Evolutionary conservation across 2,797 vertebrate species (phyloP), one percentile per base, ranked within the genome.

Genomic region (Lacerta bilineata): DNA sequence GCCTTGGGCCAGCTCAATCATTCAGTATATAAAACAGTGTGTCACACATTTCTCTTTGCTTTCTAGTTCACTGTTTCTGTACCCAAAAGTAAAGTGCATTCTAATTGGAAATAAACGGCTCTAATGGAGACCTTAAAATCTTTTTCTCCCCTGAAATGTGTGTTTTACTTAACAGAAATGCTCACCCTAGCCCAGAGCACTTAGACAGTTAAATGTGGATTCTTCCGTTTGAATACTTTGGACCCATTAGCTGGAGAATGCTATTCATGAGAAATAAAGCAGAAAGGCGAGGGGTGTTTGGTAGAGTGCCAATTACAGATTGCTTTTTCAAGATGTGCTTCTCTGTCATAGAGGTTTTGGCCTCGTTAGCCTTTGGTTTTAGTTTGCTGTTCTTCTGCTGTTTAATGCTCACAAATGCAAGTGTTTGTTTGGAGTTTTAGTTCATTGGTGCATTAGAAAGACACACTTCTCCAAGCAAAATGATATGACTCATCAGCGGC

Each of bases 321-420:
- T 68, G 27, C 74, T 39, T 87, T 86, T 86, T 77, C 76, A 88
- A 86, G 89, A 85, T 86, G n/a, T 80, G n/a, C 59, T 89, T 92
- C 84, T 64, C 20, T 25, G 88, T 71, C 82, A 80, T 61, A 17
- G 36, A 89, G 90, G 10, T 36, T 64, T 11, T 13, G 87, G 77
- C 20, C 92, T 80, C 46, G 46, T 86, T 78, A 68, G 41, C 41
- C 79, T n/a, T 27, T 64, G 33, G n/a, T 74, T 9, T 41, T 46
- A 77, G 50, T 39, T 90, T 89, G 43, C 9, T 55, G 89, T 61
- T 68, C 1, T 29, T 83, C n/a, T 36, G 5, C 39, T 75, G 71
- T 75, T 85, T 85, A 55, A 59, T 79, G 72, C 36, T 64, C 72
- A 85, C 36, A 76, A 55, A 76, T 61, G 55, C 36, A 85, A 64